A percentile compares a stretch with the other conserved stretches of the same genome.
phyloP scores from a whole-genome alignment of 2,797 vertebrate species.

The Oophaga sylvatica region DNA sequence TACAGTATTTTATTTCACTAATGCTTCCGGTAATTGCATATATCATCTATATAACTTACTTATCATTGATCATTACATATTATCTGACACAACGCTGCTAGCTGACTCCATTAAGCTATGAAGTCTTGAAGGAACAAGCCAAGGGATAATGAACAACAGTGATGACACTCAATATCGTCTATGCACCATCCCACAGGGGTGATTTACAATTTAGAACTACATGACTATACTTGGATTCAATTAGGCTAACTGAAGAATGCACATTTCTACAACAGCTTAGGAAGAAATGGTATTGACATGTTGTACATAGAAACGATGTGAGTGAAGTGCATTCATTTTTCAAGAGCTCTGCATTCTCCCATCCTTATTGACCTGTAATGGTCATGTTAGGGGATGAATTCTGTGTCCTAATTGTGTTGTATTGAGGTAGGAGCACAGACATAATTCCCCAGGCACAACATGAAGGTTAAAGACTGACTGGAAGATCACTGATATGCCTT shows the following conservation, averaged over 20 bases:
- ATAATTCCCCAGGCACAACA: constrained; percentile 26
- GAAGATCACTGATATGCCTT: constrained; percentile 22
- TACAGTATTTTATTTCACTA: neutral
- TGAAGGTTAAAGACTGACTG: constrained; percentile 52
- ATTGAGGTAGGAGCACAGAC: neutral
- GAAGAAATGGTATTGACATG: constrained; percentile 29
- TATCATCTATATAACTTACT: neutral
- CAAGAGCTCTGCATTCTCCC: neutral
- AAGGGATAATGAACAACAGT: neutral
- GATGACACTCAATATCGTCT: neutral
- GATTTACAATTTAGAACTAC: constrained; percentile 24
- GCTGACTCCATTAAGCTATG: neutral
- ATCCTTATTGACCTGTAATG: constrained; percentile 30
- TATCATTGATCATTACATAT: constrained; percentile 4
- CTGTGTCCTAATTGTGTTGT: constrained; percentile 35
- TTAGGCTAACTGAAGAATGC: constrained; percentile 17
- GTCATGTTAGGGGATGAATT: constrained; percentile 17
- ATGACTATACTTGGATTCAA: neutral
- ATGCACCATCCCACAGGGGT: neutral
- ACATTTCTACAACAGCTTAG: constrained; percentile 2
- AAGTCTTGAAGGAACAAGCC: neutral
- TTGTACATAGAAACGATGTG: constrained; percentile 15
- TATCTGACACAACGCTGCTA: neutral
- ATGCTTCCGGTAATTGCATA: neutral
- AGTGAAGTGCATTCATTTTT: constrained; percentile 25